Conservation (phyloP, 2,113 vertebrate genomes). For the Oncorhynchus mykiss region DNA sequence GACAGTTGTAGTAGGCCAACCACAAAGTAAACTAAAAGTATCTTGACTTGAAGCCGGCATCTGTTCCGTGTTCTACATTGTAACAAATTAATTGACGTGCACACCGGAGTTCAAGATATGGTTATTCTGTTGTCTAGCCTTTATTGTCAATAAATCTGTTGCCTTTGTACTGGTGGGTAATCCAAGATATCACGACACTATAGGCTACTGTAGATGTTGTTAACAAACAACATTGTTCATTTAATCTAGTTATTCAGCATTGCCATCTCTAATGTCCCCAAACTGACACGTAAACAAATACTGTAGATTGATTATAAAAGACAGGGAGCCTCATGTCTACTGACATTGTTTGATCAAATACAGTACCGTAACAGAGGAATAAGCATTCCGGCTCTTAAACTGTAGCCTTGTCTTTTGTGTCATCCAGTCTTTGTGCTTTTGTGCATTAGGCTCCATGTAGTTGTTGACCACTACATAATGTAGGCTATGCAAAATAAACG, state of each 20-base stretch:
- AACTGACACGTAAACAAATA: background rate
- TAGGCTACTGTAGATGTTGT: background rate
- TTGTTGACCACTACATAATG: background rate
- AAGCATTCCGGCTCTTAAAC: background rate
- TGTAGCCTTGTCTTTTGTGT: background rate
- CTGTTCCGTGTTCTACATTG: too few species aligned
- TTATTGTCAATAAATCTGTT: background rate
- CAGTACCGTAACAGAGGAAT: background rate
- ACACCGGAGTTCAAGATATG: background rate
- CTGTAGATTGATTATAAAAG: background rate
- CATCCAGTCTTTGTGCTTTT: conserved; percentile 47
- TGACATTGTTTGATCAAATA: background rate
- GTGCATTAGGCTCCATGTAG: background rate
- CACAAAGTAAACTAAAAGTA: too few species aligned
- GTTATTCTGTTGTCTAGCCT: background rate
- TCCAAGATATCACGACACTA: background rate
- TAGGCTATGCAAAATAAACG: background rate
- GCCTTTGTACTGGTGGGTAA: background rate
- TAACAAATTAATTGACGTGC: too few species aligned
- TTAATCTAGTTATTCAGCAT: too few species aligned
- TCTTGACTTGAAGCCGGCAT: too few species aligned
- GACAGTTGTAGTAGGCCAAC: too few species aligned
- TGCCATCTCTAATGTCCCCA: background rate
- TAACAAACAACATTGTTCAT: background rate
- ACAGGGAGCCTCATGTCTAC: background rate